phyloP scores from a whole-genome alignment of 23 tunicate genomes.

The Styela plicata region DNA sequence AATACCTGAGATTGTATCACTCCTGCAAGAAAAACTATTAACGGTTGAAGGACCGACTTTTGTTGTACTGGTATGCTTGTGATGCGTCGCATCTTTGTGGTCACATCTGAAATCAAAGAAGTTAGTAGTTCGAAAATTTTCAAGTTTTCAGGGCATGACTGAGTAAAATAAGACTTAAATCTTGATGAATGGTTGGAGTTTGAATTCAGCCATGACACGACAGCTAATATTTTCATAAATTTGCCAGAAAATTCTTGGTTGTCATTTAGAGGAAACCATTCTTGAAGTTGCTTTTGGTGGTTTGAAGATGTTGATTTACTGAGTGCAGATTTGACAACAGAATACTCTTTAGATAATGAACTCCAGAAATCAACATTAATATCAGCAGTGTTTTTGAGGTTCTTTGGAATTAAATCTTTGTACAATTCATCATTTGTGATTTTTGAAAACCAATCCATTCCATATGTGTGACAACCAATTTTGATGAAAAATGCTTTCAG shows the following conservation, averaged over 20 bases:
- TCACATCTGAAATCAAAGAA: neutral
- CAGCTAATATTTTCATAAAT: neutral
- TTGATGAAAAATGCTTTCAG: neutral
- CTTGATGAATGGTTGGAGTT: neutral
- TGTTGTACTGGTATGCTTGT: neutral
- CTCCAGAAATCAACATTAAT: neutral
- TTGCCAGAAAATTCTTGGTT: neutral
- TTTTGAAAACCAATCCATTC: conserved; percentile 6
- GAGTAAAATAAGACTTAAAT: neutral
- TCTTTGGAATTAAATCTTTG: neutral
- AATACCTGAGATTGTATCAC: neutral
- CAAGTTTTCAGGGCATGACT: neutral
- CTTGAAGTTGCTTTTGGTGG: neutral
- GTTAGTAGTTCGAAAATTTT: neutral
- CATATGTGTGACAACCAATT: conserved; percentile 2
- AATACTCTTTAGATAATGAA: neutral
- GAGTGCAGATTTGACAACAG: neutral
- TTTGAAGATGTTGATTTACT: neutral
- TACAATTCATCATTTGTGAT: neutral
- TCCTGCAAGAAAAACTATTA: neutral
- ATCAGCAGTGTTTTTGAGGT: neutral
- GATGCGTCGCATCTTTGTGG: neutral
- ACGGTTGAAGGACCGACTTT: neutral
- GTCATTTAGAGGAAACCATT: neutral
- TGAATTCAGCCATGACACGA: neutral